Evolutionary conservation across 2,888 invertebrate species (phyloP).

Genomic region (Siphlonurus alternatus): DNA sequence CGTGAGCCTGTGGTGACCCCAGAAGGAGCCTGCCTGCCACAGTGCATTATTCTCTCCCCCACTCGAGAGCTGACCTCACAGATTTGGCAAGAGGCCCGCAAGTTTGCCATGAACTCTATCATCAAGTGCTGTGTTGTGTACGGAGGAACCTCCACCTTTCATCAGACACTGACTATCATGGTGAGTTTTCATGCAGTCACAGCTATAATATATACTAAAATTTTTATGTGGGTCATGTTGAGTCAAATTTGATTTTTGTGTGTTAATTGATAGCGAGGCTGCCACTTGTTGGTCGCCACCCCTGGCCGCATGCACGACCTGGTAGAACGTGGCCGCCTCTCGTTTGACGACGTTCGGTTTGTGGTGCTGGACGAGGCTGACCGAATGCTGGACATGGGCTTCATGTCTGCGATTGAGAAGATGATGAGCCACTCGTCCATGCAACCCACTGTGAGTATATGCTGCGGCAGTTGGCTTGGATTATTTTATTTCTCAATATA

Average conservation of each 20-base stretch:
- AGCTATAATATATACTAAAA: background rate
- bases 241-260: background rate
- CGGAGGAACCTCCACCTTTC: slow-evolving; percentile 65
- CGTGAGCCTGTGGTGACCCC: slow-evolving; percentile 34
- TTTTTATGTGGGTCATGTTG: slow-evolving; percentile 2
- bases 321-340: slow-evolving; percentile 35
- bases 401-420: slow-evolving; percentile 35
- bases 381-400: slow-evolving; percentile 62
- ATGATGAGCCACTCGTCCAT: slow-evolving; percentile 46
- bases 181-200: slow-evolving; percentile 15
- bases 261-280: slow-evolving; percentile 33
- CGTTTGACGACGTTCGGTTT: slow-evolving; percentile 37
- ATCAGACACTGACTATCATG: slow-evolving; percentile 40
- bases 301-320: slow-evolving; percentile 54
- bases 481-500: too few relatives aligned
- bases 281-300: slow-evolving; percentile 55
- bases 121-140: slow-evolving; percentile 61
- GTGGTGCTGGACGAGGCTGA: slow-evolving; percentile 72
- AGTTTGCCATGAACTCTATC: slow-evolving; percentile 59
- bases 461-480: too few relatives aligned
- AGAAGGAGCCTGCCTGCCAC: slow-evolving; percentile 46
- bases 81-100: slow-evolving; percentile 67
- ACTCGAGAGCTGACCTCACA: slow-evolving; percentile 85
- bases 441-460: slow-evolving; percentile 24
- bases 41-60: slow-evolving; percentile 73